Percentiles rank a stretch among this genome's conserved stretches.
phyloP scores from a whole-genome alignment of 1,140 invertebrate genomes.

The Drosophila melanogaster region Release_6_plus_ISO1_MT NT_037436.4:19880001-19880500 shows the following conservation, averaged over 20 bases:
- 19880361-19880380: slow-evolving; percentile 90
- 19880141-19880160: slow-evolving; percentile 91
- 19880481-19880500: slow-evolving; percentile 13
- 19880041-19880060: slow-evolving; percentile 89
- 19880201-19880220: slow-evolving; percentile 46
- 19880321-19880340: slow-evolving; percentile 94
- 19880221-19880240: neutral
- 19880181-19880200: slow-evolving; percentile 93
- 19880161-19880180: slow-evolving; percentile 96
- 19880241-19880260: slow-evolving; percentile 86
- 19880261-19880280: slow-evolving; percentile 96
- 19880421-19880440: slow-evolving; percentile 11
- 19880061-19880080: slow-evolving; percentile 92
- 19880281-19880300: slow-evolving; percentile 94
- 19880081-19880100: slow-evolving; percentile 93
- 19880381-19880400: slow-evolving; percentile 88
- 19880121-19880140: slow-evolving; percentile 93
- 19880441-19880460: slow-evolving; percentile 65
- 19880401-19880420: slow-evolving; percentile 69
- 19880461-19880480: slow-evolving; percentile 55
- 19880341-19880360: slow-evolving; percentile 92
- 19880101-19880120: slow-evolving; percentile 93
- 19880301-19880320: slow-evolving; percentile 96
- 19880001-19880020: slow-evolving; percentile 87
- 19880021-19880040: slow-evolving; percentile 89